Evolutionary conservation across 2,113 vertebrate genomes (phyloP), one percentile per base, ranked within the genome.

Genomic region (Alligator sinensis): DNA sequence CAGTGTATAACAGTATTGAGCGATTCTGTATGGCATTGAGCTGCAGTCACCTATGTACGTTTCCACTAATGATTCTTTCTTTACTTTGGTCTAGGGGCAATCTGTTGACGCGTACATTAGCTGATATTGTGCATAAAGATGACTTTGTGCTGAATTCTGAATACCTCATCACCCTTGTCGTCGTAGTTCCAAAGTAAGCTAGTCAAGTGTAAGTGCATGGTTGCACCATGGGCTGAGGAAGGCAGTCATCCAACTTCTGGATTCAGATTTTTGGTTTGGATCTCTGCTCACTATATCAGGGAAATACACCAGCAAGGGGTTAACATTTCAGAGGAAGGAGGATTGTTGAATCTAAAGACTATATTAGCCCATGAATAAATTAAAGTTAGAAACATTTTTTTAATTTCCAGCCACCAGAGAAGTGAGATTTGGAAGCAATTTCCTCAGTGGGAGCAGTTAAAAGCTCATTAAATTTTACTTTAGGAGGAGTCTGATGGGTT

Each of bases 71-170:
- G 75, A 21, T 54, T 34, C 34, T 63, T 27, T 2, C 27, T 82
- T 25, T 74, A 75, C 88, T 61, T 82, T 82, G 80, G 83, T 76
- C 86, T 82, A 99, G 99, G 96, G 98, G 98, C 68, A 98, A 97
- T 96, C 98, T 99, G 90, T 98, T 98, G 93, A 99, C 98, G 8
- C 96, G 99, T 83, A 98, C 98, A 3, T 97, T 99, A 89, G 98
- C 97, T 9, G 98, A 98, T 70, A 97, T 99, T 2, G 98, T 99
- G 86, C 98, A 96, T 96, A 99, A 98, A 95, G 99, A 99, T 34
- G 99, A 99, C 96, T 98, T 99, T 62, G 99, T 99, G 88, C 95
- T 99, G 94, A 97, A 98, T 91, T 99, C 99, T 0, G 99, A 99
- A 95, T 99, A 99, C 91, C 99, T 99, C 75, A 98, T 99, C 93